Conservation (phyloP, 2,888 invertebrate genomes). For the Drosophila prolongata region DNA sequence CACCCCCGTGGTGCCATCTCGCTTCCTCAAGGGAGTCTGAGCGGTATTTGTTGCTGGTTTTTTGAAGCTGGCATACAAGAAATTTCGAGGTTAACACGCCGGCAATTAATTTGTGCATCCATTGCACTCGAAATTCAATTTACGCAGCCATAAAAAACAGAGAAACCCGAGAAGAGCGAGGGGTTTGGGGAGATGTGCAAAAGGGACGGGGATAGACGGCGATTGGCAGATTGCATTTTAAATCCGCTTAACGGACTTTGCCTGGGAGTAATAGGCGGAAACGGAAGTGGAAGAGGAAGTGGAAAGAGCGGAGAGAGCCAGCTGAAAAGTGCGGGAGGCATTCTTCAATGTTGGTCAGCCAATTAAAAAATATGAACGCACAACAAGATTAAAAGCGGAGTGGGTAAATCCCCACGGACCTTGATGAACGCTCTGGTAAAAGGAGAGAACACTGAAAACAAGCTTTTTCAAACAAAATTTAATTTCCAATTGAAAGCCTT, state of each 20-base stretch:
- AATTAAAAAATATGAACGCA: conserved; percentile 61
- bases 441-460: background rate
- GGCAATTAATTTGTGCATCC: conserved; percentile 63
- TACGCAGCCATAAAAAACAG: conserved; percentile 60
- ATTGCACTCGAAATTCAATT: conserved; percentile 61
- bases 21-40: conserved; percentile 6
- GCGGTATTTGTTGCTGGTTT: conserved; percentile 27
- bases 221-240: conserved; percentile 62
- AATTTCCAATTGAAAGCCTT: too few relatives aligned
- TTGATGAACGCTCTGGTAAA: conserved; percentile 5
- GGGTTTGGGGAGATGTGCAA: background rate
- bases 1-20: background rate
- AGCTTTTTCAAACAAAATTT: background rate
- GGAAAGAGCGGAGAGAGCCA: conserved; percentile 16
- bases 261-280: conserved; percentile 34
- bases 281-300: conserved; percentile 13
- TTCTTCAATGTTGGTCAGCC: conserved; percentile 46
- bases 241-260: conserved; percentile 57
- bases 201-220: conserved; percentile 18
- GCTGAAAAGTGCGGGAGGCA: conserved; percentile 28
- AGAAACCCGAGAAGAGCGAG: conserved; percentile 8
- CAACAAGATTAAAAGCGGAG: conserved; percentile 36
- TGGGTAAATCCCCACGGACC: conserved; percentile 13
- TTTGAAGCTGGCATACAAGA: conserved; percentile 25
- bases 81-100: conserved; percentile 62